Base-by-base conservation (phyloP, 2,888 invertebrate genomes). In the Cryptocephalus moraei region DNA sequence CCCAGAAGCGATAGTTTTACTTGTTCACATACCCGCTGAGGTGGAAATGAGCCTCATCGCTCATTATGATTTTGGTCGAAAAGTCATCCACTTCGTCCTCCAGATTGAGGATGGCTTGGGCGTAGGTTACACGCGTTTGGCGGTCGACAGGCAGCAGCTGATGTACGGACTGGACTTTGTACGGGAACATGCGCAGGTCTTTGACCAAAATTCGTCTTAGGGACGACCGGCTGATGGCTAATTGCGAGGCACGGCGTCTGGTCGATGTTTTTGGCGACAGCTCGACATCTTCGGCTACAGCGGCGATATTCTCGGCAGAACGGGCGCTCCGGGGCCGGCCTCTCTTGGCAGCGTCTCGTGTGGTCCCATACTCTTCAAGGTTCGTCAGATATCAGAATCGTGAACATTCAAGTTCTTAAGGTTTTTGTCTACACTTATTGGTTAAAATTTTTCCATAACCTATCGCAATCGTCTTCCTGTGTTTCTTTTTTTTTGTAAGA, bases 271-370 rank as follows among this genome's bases (percentile, higher is more conserved):
- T 22, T 11, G 49, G 47, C 39, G 33, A 38, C 43, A 46, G 44
- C 46, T 32, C 9, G 48, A 51, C 45, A 41, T 51, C 49, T n/a
- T 47, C 44, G 41, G 51, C 51, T 12, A 44, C 48, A 53, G 49
- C 46, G 13, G 51, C 51, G 45, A 54, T 54, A 46, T 49, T 51
- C 39, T 54, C 49, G 38, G 39, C 36, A 33, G 39, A 45, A 46
- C 45, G 45, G 36, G 33, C 34, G 36, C 45, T 48, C 41, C 45
- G 45, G 41, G 45, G 40, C 41, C 40, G 32, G 40, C 45, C 45
- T 33, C 14, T 13, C 33, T 42, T 47, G 33, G 22, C 45, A 45
- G 32, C 36, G 33, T 48, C 36, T 45, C 41, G 40, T 48, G 36
- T 45, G 12, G 36, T 12, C 8, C 41, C 45, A 48, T 33, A 31